Conservation (phyloP, 2,888 invertebrate species). For the Heteromyza rotundicornis region DNA sequence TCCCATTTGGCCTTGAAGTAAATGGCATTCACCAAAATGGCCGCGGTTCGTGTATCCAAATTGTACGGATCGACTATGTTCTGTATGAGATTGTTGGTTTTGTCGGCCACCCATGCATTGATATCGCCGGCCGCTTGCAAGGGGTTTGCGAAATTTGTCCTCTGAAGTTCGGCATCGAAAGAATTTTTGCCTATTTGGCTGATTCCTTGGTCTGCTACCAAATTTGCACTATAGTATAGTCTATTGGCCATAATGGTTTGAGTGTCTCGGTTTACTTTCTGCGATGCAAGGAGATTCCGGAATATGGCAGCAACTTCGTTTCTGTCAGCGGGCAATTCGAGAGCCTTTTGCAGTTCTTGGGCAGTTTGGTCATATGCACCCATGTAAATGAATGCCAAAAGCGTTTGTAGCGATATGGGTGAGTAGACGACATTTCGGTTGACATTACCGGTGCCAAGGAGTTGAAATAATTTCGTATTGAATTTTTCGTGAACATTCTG, state of each 20-base stretch:
- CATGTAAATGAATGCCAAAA: slow-evolving; percentile 73
- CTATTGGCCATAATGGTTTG: slow-evolving; percentile 45
- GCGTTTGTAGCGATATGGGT: slow-evolving; percentile 70
- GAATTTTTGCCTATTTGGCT: slow-evolving; percentile 25
- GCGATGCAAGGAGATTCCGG: slow-evolving; percentile 12
- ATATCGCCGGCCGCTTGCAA: slow-evolving; percentile 64
- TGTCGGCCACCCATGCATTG: slow-evolving; percentile 47
- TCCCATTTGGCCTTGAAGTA: slow-evolving; percentile 86
- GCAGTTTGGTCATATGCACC: slow-evolving; percentile 67
- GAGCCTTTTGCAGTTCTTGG: slow-evolving; percentile 38
- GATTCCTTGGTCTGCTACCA: slow-evolving; percentile 30
- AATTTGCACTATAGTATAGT: slow-evolving; percentile 39
- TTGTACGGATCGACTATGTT: slow-evolving; percentile 39
- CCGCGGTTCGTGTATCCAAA: slow-evolving; percentile 63
- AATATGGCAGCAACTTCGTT: slow-evolving; percentile 29
- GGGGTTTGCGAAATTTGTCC: slow-evolving; percentile 50
- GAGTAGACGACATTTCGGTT: slow-evolving; percentile 48
- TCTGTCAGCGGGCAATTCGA: slow-evolving; percentile 26
- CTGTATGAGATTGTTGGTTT: slow-evolving; percentile 40
- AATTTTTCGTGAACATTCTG: slow-evolving; percentile 30
- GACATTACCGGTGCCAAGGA: slow-evolving; percentile 28
- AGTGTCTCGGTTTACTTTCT: slow-evolving; percentile 1
- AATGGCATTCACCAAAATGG: slow-evolving; percentile 81
- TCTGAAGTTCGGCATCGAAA: slow-evolving; percentile 40
- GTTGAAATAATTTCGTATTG: slow-evolving; percentile 39